Conservation (phyloP, 2,113 vertebrate genomes). For the Dunckerocampus dactyliophorus region DNA sequence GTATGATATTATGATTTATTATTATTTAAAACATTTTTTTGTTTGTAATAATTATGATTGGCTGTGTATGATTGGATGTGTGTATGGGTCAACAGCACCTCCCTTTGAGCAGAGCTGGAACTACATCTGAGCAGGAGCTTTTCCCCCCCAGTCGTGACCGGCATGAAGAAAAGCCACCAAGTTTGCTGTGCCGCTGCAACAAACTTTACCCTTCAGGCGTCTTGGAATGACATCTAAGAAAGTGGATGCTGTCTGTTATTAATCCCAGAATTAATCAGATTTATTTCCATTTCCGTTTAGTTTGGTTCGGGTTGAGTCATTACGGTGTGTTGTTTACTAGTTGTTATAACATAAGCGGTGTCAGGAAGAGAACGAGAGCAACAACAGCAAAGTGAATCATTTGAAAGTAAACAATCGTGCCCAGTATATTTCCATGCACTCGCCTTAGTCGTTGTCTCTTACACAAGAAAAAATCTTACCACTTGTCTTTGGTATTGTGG, state of each 20-base stretch:
- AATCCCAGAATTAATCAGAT: neutral
- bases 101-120: conserved; percentile 50
- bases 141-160: neutral
- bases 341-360: too few relatives aligned
- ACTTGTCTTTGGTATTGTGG: too few relatives aligned
- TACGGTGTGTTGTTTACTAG: too few relatives aligned
- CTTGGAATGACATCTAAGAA: conserved; percentile 17
- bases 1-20: too few relatives aligned
- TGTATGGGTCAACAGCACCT: conserved; percentile 62
- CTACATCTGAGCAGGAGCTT: conserved; percentile 11
- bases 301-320: neutral
- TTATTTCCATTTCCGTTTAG: neutral
- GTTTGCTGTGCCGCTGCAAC: neutral
- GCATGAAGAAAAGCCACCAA: neutral
- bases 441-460: too few relatives aligned
- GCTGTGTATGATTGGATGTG: neutral
- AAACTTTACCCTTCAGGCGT: neutral
- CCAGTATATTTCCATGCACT: too few relatives aligned
- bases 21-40: too few relatives aligned
- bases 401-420: too few relatives aligned
- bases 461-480: too few relatives aligned
- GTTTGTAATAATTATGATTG: too few relatives aligned
- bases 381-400: too few relatives aligned
- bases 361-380: too few relatives aligned
- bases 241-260: neutral